Conservation (phyloP, 2,113 vertebrate species). For the Girardinichthys multiradiatus region DNA sequence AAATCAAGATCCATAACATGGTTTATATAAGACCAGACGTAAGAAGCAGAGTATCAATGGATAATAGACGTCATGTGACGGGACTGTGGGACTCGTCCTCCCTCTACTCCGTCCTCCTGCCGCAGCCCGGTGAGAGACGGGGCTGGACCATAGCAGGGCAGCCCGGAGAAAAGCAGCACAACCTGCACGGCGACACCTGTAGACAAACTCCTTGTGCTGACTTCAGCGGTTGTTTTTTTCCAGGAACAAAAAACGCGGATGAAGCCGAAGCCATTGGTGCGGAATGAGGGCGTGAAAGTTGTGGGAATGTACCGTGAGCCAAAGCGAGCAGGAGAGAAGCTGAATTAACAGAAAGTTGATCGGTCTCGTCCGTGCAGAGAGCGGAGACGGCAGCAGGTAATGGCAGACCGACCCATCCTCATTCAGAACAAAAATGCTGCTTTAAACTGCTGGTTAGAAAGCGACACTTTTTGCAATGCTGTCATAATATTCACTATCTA, state of each 20-base stretch:
- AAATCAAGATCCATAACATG: too few relatives aligned
- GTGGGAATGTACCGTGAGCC: not conserved
- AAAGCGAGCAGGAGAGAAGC: not conserved
- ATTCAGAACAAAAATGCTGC: not conserved
- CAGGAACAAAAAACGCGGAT: not conserved
- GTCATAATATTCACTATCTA: not conserved
- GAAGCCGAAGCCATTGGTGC: not conserved
- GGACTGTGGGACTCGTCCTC: too few relatives aligned
- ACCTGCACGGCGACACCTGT: conserved; percentile 58
- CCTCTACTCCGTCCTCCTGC: not conserved
- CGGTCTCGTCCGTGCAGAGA: not conserved
- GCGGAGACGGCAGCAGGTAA: conserved; percentile 55
- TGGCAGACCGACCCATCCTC: conserved; percentile 5
- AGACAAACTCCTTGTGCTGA: conserved; percentile 6
- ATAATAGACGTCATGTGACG: not conserved
- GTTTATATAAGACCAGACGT: not conserved
- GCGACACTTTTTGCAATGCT: not conserved
- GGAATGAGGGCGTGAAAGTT: not conserved
- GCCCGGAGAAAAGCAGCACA: conserved; percentile 5
- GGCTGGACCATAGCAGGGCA: conserved; percentile 23
- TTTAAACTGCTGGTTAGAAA: not conserved
- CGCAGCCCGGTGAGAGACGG: conserved; percentile 1
- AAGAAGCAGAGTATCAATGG: not conserved
- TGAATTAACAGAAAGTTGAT: not conserved
- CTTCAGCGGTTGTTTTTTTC: not conserved